A percentile compares a stretch with the other conserved stretches of the same genome.
These are phyloP conservation scores for Puffinus mauretanicus DNA, from an alignment of 2,113 vertebrate species.

Conservation along the genomic window DNA sequence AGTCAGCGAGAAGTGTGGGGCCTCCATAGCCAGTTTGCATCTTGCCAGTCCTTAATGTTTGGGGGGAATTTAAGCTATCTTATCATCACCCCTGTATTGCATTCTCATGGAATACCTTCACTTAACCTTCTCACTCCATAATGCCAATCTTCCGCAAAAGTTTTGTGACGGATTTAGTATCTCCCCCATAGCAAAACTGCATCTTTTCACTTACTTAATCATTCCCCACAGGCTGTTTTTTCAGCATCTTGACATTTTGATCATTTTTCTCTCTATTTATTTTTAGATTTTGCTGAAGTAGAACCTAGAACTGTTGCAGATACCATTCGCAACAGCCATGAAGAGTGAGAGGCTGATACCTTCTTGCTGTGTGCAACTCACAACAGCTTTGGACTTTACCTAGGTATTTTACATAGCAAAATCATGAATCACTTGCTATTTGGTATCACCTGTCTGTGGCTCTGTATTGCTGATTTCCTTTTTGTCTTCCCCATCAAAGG, in stretches of 20 bases:
- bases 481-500: not conserved
- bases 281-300: not conserved
- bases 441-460: not conserved
- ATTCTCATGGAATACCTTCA: not conserved
- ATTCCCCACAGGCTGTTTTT: not conserved
- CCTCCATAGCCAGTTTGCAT: not conserved
- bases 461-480: not conserved
- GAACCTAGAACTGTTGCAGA: not conserved
- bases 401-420: not conserved
- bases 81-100: not conserved
- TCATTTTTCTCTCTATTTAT: not conserved
- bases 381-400: not conserved
- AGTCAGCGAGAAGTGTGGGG: not conserved
- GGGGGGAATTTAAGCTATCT: not conserved
- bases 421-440: not conserved
- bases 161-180: not conserved
- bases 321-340: not conserved
- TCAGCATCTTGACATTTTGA: not conserved
- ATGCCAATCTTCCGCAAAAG: not conserved
- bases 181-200: not conserved
- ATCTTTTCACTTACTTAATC: not conserved
- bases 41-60: not conserved
- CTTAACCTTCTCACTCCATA: not conserved
- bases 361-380: not conserved
- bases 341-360: not conserved